Evolutionary conservation across 2,797 vertebrate species (phyloP).

Genomic region (Etheostoma nigrum): DNA sequence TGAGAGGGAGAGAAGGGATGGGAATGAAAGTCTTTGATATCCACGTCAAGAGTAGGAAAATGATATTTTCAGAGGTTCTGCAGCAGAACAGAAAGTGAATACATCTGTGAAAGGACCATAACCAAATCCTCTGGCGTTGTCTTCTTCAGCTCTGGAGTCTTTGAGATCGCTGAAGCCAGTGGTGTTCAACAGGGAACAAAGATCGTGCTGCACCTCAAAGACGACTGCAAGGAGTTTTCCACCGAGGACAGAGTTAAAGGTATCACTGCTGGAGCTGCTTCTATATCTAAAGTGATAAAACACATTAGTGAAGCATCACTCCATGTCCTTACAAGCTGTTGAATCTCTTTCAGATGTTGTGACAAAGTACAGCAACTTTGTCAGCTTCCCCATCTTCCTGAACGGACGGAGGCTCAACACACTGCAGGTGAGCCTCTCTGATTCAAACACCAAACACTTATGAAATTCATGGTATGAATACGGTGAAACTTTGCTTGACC

Average conservation of each 20-base stretch:
- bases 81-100: neutral
- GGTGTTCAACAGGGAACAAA: conserved; percentile 94
- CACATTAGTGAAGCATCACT: rapidly evolving
- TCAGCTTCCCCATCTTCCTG: conserved; percentile 95
- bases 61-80: neutral
- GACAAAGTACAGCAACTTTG: conserved; percentile 98
- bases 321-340: neutral
- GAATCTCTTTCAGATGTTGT: conserved; percentile 88
- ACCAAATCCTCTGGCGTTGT: neutral
- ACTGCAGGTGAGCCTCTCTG: conserved; percentile 87
- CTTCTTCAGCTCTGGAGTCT: conserved; percentile 90
- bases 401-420: conserved; percentile 94
- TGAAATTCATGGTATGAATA: neutral
- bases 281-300: neutral
- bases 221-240: conserved; percentile 94
- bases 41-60: neutral
- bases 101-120: neutral
- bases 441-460: neutral
- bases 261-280: conserved; percentile 55
- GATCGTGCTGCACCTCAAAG: conserved; percentile 93
- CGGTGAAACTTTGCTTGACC: neutral
- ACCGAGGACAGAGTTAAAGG: conserved; percentile 93
- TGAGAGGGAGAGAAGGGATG: conserved; percentile 70
- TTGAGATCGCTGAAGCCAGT: conserved; percentile 92
- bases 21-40: neutral